phyloP scores from a whole-genome alignment of 2,888 invertebrate species.

The Lasioglossum calceatum region DNA sequence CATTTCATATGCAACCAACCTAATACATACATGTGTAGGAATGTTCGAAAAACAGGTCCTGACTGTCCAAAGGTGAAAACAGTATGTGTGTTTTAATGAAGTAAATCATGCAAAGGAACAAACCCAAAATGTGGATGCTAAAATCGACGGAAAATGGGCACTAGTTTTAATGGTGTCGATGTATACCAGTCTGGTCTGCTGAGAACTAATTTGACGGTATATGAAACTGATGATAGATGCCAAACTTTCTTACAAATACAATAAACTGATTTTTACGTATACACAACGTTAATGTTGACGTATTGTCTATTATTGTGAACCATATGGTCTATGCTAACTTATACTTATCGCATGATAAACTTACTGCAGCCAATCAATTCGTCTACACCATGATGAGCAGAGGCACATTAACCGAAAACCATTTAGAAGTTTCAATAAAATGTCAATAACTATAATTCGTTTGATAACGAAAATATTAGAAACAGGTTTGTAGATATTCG shows the following conservation, averaged over 20 bases:
- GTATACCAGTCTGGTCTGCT: slow-evolving; percentile 6
- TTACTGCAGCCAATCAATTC: slow-evolving; percentile 84
- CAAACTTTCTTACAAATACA: slow-evolving; percentile 19
- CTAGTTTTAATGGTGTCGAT: slow-evolving; percentile 4
- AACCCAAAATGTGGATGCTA: slow-evolving; percentile 9
- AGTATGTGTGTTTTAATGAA: neutral
- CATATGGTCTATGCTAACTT: slow-evolving; percentile 49
- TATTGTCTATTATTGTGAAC: slow-evolving; percentile 35
- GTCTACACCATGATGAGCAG: slow-evolving; percentile 76
- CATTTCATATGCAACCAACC: neutral
- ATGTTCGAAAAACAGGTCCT: slow-evolving; percentile 8
- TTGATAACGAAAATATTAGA: slow-evolving; percentile 29
- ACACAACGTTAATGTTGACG: slow-evolving; percentile 46
- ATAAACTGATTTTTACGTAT: slow-evolving; percentile 25
- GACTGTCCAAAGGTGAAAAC: neutral
- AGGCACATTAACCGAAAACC: slow-evolving; percentile 67
- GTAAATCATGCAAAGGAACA: slow-evolving; percentile 37
- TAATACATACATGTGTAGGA: neutral
- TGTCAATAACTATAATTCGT: slow-evolving; percentile 55
- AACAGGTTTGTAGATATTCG: neutral
- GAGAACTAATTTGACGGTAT: slow-evolving; percentile 21
- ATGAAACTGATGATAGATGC: slow-evolving; percentile 15
- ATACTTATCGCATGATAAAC: slow-evolving; percentile 70
- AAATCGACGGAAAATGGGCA: slow-evolving; percentile 7
- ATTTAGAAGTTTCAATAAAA: slow-evolving; percentile 68